Conservation (phyloP, 1,140 invertebrate genomes). For the Papilio polyxenes region DNA sequence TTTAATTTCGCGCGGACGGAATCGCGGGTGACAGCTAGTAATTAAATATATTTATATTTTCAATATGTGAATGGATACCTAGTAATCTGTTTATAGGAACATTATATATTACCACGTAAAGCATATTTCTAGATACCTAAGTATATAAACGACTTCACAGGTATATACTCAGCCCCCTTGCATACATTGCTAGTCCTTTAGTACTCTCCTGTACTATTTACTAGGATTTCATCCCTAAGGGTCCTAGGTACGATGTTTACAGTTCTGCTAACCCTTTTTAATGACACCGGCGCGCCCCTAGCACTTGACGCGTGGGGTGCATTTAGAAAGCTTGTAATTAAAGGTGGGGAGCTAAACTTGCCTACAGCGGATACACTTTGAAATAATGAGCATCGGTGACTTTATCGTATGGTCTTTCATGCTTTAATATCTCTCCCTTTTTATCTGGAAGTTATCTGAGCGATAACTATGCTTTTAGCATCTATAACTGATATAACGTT, state of each 20-base stretch:
- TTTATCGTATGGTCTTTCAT: constrained; percentile 17
- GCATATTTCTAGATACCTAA: constrained; percentile 4
- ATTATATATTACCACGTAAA: background rate
- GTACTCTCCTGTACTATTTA: background rate
- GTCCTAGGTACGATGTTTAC: constrained; percentile 34
- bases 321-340: constrained; percentile 50
- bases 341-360: constrained; percentile 40
- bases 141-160: constrained; percentile 9
- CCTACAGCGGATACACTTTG: constrained; percentile 43
- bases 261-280: constrained; percentile 41
- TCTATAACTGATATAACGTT: too few species aligned
- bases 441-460: background rate
- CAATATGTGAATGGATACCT: background rate
- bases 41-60: too few species aligned
- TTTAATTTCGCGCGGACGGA: too few species aligned
- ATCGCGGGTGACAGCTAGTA: too few species aligned
- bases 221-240: constrained; percentile 29
- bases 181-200: background rate
- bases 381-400: constrained; percentile 45
- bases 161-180: background rate
- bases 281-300: constrained; percentile 42
- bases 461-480: too few species aligned
- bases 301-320: constrained; percentile 45
- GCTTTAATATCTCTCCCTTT: background rate
- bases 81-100: background rate